Evolutionary conservation across 2,797 vertebrate genomes (phyloP).

Genomic region (Iguana delicatissima): DNA sequence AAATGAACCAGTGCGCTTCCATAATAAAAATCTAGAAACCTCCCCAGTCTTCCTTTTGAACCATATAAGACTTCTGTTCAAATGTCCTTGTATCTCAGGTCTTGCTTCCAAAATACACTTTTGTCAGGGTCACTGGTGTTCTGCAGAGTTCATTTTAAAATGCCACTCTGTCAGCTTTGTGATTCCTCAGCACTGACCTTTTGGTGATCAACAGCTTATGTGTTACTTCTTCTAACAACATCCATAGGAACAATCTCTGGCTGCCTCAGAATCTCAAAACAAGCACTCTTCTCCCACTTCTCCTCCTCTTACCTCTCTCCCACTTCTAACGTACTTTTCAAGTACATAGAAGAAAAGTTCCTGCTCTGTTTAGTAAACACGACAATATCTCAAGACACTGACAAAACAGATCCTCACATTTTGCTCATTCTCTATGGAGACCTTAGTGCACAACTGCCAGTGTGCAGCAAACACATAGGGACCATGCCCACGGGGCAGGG

Average conservation of each 20-base stretch:
- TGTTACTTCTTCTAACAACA: not conserved
- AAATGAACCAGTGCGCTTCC: not conserved
- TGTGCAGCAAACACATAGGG: not conserved
- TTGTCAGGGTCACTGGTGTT: not conserved
- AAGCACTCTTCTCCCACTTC: not conserved
- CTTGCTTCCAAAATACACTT: not conserved
- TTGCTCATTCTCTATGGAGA: not conserved
- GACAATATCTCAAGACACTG: not conserved
- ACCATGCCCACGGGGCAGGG: too few species aligned
- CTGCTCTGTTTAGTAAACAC: not conserved
- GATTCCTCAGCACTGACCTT: not conserved
- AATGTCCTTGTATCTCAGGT: too few species aligned
- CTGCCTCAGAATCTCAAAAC: not conserved
- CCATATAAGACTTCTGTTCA: not conserved
- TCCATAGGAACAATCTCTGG: not conserved
- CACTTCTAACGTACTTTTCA: not conserved
- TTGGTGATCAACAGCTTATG: not conserved
- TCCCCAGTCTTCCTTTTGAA: not conserved
- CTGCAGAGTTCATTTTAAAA: not conserved
- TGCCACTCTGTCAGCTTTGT: not conserved
- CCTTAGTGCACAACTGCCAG: not conserved
- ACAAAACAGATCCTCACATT: not conserved
- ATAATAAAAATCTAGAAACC: not conserved
- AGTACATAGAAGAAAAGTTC: not conserved
- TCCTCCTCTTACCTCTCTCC: too few species aligned